Evolutionary conservation across 2,113 vertebrate genomes (phyloP).

Genomic region (Capricornis sumatraensis): DNA sequence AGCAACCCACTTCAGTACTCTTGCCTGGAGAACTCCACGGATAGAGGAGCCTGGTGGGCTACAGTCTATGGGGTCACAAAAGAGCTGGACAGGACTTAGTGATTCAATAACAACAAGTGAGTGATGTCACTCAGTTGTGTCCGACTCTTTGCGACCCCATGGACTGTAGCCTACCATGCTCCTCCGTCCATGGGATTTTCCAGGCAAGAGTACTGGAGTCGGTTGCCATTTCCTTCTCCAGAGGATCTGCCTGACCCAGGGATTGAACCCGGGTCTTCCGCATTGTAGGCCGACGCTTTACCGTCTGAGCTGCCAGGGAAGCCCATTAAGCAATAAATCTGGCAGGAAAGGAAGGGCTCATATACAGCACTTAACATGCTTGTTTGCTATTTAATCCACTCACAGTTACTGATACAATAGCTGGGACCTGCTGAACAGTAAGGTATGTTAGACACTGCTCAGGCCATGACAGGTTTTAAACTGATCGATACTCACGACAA

Average conservation of each 20-base stretch:
- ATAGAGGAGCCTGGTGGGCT: background rate
- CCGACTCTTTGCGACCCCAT: no score
- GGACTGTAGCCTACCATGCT: no score
- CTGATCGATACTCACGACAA: background rate
- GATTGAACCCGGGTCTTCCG: no score
- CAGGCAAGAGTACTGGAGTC: no score
- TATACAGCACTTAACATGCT: background rate
- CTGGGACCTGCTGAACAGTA: background rate
- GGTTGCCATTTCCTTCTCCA: no score
- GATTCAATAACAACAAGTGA: background rate
- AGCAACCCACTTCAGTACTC: accelerated
- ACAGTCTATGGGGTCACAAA: background rate
- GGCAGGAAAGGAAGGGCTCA: background rate
- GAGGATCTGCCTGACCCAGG: no score
- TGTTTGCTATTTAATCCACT: background rate
- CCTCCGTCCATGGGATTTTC: no score
- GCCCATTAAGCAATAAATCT: background rate
- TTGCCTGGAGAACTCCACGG: background rate
- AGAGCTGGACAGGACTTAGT: background rate
- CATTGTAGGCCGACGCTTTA: no score
- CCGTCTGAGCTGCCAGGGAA: background rate
- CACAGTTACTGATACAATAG: background rate
- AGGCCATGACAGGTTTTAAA: background rate
- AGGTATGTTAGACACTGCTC: background rate
- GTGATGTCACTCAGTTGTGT: no score